Evolutionary conservation across 1,140 invertebrate species (phyloP).

Genomic region (Limonius californicus): DNA sequence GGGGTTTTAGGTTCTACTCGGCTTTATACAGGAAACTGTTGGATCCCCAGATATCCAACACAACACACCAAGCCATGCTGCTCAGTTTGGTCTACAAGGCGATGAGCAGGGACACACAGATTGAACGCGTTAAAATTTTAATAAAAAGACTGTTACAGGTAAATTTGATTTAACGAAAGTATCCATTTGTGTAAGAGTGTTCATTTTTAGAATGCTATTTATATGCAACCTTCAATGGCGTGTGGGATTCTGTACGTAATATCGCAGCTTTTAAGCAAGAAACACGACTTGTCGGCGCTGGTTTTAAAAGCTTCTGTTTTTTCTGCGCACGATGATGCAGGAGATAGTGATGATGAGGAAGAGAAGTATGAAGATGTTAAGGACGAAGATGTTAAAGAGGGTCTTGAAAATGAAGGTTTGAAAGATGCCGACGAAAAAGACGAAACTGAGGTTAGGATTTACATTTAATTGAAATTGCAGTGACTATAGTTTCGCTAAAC

Average conservation of each 20-base stretch:
- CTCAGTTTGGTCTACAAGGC: constrained; percentile 86
- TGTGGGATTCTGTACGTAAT: constrained; percentile 77
- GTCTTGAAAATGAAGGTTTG: no score
- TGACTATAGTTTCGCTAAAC: neutral
- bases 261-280: constrained; percentile 61
- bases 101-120: constrained; percentile 72
- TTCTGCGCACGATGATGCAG: neutral
- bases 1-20: constrained; percentile 76
- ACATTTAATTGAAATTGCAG: neutral
- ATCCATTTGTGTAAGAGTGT: no score
- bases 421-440: no score
- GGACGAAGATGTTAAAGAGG: constrained; percentile 21
- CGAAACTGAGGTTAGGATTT: no score
- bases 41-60: constrained; percentile 69
- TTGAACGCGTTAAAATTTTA: constrained; percentile 74
- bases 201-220: constrained; percentile 49
- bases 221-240: constrained; percentile 59
- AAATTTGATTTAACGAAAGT: no score
- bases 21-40: constrained; percentile 85
- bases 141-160: constrained; percentile 87
- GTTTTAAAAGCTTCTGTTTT: constrained; percentile 29
- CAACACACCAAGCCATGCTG: constrained; percentile 76
- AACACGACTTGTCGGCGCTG: constrained; percentile 29
- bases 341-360: constrained; percentile 45
- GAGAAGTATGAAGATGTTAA: constrained; percentile 55